A percentile compares a stretch with the other conserved stretches of the same genome.
Conservation (phyloP, 2,888 invertebrate genomes). For the Odontocolon sp. region DNA sequence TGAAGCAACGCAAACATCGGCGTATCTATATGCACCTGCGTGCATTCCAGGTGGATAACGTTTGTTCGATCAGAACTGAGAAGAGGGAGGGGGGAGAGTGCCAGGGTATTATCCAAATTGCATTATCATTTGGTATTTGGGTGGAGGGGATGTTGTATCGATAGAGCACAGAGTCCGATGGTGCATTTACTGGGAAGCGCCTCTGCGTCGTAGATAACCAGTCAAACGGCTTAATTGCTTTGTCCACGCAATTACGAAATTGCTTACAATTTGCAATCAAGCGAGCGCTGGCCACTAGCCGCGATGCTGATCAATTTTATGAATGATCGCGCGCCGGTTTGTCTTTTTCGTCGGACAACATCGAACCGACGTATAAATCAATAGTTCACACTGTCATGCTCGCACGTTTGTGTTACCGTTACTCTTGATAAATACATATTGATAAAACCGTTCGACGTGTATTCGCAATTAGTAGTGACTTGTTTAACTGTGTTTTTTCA, state of each 20-base stretch:
- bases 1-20: not conserved
- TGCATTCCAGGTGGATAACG: conserved; percentile 40
- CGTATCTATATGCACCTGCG: conserved; percentile 40
- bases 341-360: conserved; percentile 56
- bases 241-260: conserved; percentile 78
- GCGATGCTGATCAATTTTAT: conserved; percentile 71
- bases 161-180: conserved; percentile 57
- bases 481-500: conserved; percentile 28
- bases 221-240: conserved; percentile 78
- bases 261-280: conserved; percentile 78
- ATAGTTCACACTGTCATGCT: conserved; percentile 27
- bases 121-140: conserved; percentile 74
- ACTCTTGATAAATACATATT: conserved; percentile 56
- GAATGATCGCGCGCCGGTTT: conserved; percentile 68
- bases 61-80: conserved; percentile 21
- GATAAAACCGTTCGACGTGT: conserved; percentile 53
- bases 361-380: conserved; percentile 61
- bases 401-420: conserved; percentile 36
- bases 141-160: conserved; percentile 65
- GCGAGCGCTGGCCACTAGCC: not conserved
- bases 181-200: conserved; percentile 67
- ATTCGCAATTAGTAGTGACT: conserved; percentile 56
- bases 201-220: conserved; percentile 68
- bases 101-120: conserved; percentile 74
- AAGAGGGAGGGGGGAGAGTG: conserved; percentile 31